These are phyloP conservation scores for Balearica regulorum DNA, from an alignment of 2,797 vertebrate species.

Conservation along the genomic window DNA sequence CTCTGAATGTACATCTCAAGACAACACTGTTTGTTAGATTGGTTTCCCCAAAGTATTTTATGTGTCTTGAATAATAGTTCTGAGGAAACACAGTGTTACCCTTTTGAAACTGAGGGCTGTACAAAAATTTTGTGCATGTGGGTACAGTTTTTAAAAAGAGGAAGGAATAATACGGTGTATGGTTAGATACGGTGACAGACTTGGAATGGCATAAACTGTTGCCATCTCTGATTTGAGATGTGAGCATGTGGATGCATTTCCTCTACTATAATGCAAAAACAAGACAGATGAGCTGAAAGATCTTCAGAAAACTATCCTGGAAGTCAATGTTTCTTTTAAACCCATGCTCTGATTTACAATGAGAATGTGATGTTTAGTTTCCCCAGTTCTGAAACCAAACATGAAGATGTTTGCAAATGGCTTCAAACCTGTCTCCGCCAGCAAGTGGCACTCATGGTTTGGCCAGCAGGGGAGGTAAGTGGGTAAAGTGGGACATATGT, in stretches of 20 bases:
- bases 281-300: background rate
- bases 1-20: background rate
- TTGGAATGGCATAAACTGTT: background rate
- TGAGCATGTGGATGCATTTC: background rate
- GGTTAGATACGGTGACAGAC: background rate
- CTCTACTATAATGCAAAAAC: background rate
- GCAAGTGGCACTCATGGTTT: background rate
- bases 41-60: background rate
- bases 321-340: background rate
- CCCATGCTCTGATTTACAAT: background rate
- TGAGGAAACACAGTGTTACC: background rate
- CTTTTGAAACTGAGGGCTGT: background rate
- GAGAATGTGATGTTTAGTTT: background rate
- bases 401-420: background rate
- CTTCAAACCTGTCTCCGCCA: background rate
- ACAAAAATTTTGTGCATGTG: background rate
- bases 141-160: background rate
- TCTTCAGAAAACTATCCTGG: background rate
- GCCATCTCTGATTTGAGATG: background rate
- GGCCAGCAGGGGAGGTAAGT: background rate
- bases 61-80: background rate
- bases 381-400: background rate
- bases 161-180: background rate
- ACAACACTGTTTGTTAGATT: background rate
- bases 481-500: fast-evolving